These are phyloP conservation scores for Schrankia costaestrigalis DNA, from an alignment of 2,888 invertebrate species.

Conservation along the genomic window DNA sequence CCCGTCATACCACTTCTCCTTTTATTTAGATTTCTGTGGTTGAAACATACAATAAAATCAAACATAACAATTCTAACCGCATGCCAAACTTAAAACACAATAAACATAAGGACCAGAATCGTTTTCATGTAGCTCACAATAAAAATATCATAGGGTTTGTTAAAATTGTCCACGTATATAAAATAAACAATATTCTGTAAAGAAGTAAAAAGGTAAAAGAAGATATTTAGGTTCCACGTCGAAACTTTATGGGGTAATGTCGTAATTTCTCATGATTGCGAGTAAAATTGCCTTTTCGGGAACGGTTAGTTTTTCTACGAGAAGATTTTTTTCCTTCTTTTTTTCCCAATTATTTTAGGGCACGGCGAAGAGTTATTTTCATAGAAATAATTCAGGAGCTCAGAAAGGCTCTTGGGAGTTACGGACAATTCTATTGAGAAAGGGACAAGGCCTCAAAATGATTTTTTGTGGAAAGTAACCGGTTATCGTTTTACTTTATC, in stretches of 20 bases:
- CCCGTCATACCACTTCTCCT: too few species aligned
- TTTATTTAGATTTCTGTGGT: slow-evolving; percentile 11
- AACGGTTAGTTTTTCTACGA: slow-evolving; percentile 41
- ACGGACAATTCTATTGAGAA: slow-evolving; percentile 35
- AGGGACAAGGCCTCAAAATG: slow-evolving; percentile 32
- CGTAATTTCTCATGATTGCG: slow-evolving; percentile 60
- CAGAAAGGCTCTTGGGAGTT: slow-evolving; percentile 28
- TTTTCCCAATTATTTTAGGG: slow-evolving; percentile 39
- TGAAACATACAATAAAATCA: slow-evolving; percentile 29
- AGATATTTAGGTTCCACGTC: slow-evolving; percentile 49
- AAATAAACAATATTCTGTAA: slow-evolving; percentile 52
- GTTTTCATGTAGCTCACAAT: slow-evolving; percentile 51
- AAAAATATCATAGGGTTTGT: slow-evolving; percentile 48
- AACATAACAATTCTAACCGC: slow-evolving; percentile 52
- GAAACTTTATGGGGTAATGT: slow-evolving; percentile 56
- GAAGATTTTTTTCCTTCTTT: slow-evolving; percentile 21
- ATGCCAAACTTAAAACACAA: slow-evolving; percentile 46
- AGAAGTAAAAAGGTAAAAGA: slow-evolving; percentile 37
- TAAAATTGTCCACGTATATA: slow-evolving; percentile 45
- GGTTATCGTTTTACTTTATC: slow-evolving; percentile 32
- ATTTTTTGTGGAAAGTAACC: slow-evolving; percentile 29
- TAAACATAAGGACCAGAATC: slow-evolving; percentile 46
- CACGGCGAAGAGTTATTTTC: slow-evolving; percentile 26
- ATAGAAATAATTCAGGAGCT: slow-evolving; percentile 35
- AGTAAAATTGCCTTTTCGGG: slow-evolving; percentile 44